These are phyloP conservation scores for Antheraea yamamai DNA, from an alignment of 2,888 invertebrate genomes.

Conservation along the genomic window DNA sequence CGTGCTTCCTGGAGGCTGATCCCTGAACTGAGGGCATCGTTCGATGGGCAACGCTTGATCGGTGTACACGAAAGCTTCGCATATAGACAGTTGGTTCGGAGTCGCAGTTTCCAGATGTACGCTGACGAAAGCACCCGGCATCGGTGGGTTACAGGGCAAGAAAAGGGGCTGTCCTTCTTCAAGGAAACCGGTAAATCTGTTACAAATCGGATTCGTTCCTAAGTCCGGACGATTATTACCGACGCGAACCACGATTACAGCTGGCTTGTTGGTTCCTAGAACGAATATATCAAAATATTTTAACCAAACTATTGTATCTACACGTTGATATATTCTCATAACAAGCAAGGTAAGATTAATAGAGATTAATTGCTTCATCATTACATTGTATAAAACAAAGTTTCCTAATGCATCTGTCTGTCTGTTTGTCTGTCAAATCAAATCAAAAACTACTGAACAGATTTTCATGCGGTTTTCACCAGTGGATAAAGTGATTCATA, in stretches of 20 bases:
- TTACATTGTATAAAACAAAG: neutral
- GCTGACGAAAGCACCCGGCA: conserved; percentile 97
- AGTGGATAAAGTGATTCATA: too few relatives aligned
- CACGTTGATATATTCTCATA: neutral
- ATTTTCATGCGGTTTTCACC: too few relatives aligned
- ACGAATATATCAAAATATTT: neutral
- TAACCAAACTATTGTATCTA: neutral
- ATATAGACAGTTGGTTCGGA: conserved; percentile 91
- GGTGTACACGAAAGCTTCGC: conserved; percentile 96
- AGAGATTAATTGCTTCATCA: neutral
- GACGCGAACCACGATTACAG: conserved; percentile 93
- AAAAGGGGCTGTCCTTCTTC: conserved; percentile 96
- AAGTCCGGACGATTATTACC: conserved; percentile 96
- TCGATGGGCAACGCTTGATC: conserved; percentile 95
- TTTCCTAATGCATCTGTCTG: too few relatives aligned
- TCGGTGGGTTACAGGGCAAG: conserved; percentile 95
- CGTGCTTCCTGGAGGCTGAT: conserved; percentile 95
- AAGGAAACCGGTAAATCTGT: conserved; percentile 91
- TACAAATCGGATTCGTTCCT: conserved; percentile 95
- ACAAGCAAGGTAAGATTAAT: neutral
- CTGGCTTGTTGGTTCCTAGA: conserved; percentile 86
- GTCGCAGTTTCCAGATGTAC: conserved; percentile 91
- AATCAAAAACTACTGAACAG: too few relatives aligned
- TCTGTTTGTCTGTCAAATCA: neutral
- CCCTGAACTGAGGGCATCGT: conserved; percentile 94